These are phyloP conservation scores for Sakesphorus luctuosus DNA, from an alignment of 2,113 vertebrate genomes.

Conservation along the genomic window DNA sequence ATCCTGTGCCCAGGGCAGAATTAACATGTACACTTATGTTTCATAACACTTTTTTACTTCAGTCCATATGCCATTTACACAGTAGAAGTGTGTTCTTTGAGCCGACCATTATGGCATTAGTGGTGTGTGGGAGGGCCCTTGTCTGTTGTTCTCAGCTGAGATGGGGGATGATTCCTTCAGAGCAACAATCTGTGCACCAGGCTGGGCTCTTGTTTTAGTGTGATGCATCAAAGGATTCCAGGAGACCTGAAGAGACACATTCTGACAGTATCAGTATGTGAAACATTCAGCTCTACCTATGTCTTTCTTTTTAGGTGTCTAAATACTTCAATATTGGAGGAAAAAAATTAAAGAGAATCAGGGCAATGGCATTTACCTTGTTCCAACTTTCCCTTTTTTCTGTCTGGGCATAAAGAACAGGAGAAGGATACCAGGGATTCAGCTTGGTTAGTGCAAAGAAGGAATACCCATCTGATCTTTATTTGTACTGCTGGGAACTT, in stretches of 20 bases:
- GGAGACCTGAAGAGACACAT: not conserved
- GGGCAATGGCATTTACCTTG: not conserved
- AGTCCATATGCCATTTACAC: not conserved
- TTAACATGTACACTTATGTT: rapidly evolving
- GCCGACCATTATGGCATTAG: rapidly evolving
- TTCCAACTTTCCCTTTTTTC: not conserved
- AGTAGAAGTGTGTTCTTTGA: not conserved
- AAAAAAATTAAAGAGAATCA: not conserved
- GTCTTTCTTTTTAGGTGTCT: not conserved
- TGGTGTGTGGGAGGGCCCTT: not conserved
- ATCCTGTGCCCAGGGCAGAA: rapidly evolving
- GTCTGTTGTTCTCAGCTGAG: not conserved
- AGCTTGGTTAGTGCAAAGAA: not conserved
- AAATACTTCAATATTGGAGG: not conserved
- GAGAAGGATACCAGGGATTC: not conserved
- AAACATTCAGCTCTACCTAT: not conserved
- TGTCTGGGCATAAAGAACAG: not conserved
- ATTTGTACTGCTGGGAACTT: not conserved
- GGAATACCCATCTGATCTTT: not conserved
- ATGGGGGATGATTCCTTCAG: not conserved
- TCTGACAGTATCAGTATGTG: not conserved
- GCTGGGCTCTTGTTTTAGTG: not conserved
- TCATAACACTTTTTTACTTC: not conserved
- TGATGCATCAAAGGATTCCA: not conserved
- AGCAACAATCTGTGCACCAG: not conserved